Evolutionary conservation across 2,113 vertebrate genomes (phyloP).

Genomic region (Macrotus californicus): DNA sequence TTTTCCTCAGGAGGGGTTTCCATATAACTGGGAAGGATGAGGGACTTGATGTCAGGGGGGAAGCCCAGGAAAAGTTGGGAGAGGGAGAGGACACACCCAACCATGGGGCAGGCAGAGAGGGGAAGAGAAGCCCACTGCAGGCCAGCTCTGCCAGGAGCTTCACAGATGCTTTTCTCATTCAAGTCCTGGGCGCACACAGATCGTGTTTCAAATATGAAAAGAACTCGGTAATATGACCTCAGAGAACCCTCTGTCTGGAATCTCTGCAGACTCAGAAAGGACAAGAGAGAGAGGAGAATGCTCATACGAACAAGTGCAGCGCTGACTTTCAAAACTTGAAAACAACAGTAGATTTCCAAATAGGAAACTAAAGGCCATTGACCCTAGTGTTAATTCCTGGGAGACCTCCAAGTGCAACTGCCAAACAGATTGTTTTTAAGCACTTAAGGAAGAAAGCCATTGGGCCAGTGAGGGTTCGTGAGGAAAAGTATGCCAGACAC

Average conservation of each 20-base stretch:
- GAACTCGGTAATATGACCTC: neutral
- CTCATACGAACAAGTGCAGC: neutral
- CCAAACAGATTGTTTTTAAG: neutral
- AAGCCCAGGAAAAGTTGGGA: neutral
- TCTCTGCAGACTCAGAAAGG: neutral
- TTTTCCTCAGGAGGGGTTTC: neutral
- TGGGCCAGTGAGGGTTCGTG: neutral
- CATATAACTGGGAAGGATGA: neutral
- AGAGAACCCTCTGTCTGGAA: neutral
- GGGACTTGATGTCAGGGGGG: neutral
- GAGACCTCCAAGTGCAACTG: neutral
- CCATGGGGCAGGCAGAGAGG: rapidly evolving
- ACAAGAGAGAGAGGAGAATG: neutral
- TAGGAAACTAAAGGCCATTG: neutral
- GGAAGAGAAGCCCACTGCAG: rapidly evolving
- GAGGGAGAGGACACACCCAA: neutral
- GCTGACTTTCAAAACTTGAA: neutral
- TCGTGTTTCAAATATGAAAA: neutral
- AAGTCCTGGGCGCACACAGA: neutral
- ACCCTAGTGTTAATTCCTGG: neutral
- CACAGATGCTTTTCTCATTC: neutral
- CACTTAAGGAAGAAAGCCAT: neutral
- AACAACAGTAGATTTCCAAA: neutral
- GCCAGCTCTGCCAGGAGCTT: rapidly evolving
- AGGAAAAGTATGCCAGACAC: neutral